phyloP scores from a whole-genome alignment of 2,113 vertebrate genomes.

The Pseudolaguvia tuberculata region DNA sequence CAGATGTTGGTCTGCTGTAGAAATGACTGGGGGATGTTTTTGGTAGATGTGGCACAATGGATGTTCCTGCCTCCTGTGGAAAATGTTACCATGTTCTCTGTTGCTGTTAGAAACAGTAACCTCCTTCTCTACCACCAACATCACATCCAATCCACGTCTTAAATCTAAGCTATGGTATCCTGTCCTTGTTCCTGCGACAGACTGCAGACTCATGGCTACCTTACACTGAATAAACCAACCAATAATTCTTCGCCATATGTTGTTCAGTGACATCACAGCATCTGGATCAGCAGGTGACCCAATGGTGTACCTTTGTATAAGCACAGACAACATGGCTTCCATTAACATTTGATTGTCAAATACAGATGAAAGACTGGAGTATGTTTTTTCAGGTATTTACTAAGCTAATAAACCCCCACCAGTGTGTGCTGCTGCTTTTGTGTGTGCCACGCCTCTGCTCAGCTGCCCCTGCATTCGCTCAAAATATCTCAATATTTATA shows the following conservation, averaged over 20 bases:
- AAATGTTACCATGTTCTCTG: background rate
- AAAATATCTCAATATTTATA: background rate
- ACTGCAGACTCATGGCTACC: too few species aligned
- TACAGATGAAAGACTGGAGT: background rate
- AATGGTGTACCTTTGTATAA: background rate
- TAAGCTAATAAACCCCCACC: background rate
- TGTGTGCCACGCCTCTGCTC: background rate
- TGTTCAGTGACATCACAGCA: background rate
- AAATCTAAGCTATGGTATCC: background rate
- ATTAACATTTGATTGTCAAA: slow-evolving; percentile 1
- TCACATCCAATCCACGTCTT: background rate
- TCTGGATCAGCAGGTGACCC: slow-evolving; percentile 8
- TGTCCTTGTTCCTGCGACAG: background rate
- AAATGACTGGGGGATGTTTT: background rate
- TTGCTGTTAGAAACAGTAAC: background rate
- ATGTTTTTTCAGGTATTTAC: background rate
- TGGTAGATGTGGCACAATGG: background rate
- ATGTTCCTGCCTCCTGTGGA: background rate
- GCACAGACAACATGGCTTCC: background rate
- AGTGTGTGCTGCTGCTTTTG: accelerated
- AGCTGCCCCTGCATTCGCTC: background rate
- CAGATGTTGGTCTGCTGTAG: background rate
- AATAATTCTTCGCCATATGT: background rate
- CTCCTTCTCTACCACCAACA: background rate
- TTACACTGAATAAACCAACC: background rate